These are phyloP conservation scores for Cassiopea andromeda DNA, from an alignment of 30 jellyfish, hydroid and myxozoan species.

Conservation along the genomic window DNA sequence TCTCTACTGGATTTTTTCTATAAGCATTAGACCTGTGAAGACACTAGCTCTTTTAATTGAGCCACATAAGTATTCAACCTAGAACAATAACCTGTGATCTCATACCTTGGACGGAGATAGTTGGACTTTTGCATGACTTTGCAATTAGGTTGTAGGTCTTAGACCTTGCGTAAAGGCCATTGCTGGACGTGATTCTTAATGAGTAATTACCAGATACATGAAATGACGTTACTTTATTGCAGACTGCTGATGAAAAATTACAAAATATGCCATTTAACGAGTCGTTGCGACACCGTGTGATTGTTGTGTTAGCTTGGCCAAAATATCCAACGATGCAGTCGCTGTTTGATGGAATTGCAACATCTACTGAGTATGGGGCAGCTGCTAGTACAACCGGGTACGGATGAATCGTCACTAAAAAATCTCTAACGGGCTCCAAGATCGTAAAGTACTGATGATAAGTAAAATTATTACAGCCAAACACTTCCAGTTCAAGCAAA, in stretches of 20 bases:
- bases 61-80: background rate
- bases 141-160: constrained; percentile 10
- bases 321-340: constrained; percentile 33
- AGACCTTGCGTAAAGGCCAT: constrained; percentile 8
- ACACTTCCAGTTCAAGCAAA: constrained; percentile 9
- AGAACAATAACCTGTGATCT: background rate
- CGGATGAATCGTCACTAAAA: constrained; percentile 20
- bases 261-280: background rate
- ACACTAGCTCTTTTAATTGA: too few relatives aligned
- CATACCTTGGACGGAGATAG: constrained; percentile 32
- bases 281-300: constrained; percentile 8
- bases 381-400: constrained; percentile 37
- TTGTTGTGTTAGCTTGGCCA: constrained; percentile 5
- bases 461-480: constrained; percentile 19
- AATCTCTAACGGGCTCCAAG: constrained; percentile 33
- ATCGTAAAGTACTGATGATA: constrained; percentile 1
- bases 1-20: too few relatives aligned
- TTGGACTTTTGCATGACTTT: constrained; percentile 45
- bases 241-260: background rate
- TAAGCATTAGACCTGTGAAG: too few relatives aligned
- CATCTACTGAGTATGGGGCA: constrained; percentile 6
- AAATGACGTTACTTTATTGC: background rate
- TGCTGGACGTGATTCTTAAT: constrained; percentile 34
- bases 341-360: constrained; percentile 32
- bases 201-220: constrained; percentile 19